A percentile compares a stretch with the other conserved stretches of the same genome.
phyloP scores from a whole-genome alignment of 1,140 invertebrate genomes.

The Rhyzopertha dominica region DNA sequence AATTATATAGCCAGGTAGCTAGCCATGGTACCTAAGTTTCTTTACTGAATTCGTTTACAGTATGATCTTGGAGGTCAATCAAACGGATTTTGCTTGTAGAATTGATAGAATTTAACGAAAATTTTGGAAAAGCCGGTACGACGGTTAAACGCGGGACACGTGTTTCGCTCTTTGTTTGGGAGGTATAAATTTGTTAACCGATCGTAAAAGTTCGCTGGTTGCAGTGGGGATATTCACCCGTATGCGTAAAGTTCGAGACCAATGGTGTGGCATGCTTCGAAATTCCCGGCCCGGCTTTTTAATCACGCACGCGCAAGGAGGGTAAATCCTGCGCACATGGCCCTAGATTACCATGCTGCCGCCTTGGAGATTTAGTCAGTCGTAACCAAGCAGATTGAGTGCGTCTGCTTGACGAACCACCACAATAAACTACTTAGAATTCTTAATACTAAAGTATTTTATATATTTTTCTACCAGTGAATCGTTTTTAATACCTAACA shows the following conservation, averaged over 20 bases:
- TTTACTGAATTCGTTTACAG: too few species aligned
- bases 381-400: conserved; percentile 37
- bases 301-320: conserved; percentile 6
- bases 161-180: conserved; percentile 27
- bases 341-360: conserved; percentile 17
- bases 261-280: conserved; percentile 17
- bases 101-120: too few species aligned
- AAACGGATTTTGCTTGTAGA: too few species aligned
- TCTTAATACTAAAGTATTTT: conserved; percentile 28
- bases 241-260: neutral
- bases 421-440: conserved; percentile 27
- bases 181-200: too few species aligned
- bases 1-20: too few species aligned
- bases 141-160: conserved; percentile 22
- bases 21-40: too few species aligned
- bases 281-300: conserved; percentile 31
- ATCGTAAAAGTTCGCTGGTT: neutral
- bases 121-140: conserved; percentile 18
- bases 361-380: conserved; percentile 37
- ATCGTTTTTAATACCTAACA: conserved; percentile 37
- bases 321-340: conserved; percentile 38
- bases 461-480: conserved; percentile 44
- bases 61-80: too few species aligned
- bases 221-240: neutral
- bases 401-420: conserved; percentile 28